Evolutionary conservation across 1,140 invertebrate genomes (phyloP), one percentile per base, ranked within the genome.

Genomic region (Heliothis subflexa): DNA sequence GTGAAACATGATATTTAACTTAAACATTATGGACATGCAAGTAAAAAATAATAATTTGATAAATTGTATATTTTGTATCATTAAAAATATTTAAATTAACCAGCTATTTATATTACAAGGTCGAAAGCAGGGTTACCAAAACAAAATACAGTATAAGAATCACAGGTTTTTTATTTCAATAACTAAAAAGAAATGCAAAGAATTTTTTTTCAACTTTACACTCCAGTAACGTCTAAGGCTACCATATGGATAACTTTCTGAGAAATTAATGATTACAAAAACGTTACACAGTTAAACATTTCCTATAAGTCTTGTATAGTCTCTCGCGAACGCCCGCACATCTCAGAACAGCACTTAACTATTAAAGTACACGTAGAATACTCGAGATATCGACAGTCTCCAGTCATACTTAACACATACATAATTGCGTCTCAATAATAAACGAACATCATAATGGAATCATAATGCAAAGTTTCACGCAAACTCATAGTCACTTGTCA

Each of bases 101-200:
- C 61, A 64, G 61, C 61, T 64, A 47, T 64, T 47, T 64, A 64
- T 64, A 64, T 64, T 64, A 64, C 61, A 64, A 64, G 61, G 61
- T 64, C 16, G 33, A 64, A 64, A 64, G 61, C 61, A 64, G 61
- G 61, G 61, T 47, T 47, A 10, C 59, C 28, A 62, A 80, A 78
- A 78, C 73, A 83, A 83, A 78, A 83, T 72, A 78, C 70, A 64
- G 75, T 73, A 85, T 91, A 93, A 89, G 91, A 94, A 94, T 94
- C 93, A 94, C 93, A 94, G 91, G 87, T 91, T 92, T 92, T 92
- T 80, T 91, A 89, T 91, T 93, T 92, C 85, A 87, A 86, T 93
- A 94, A 92, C 91, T 94, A 93, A 92, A 93, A 88, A 90, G 92
- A 94, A 94, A 94, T 94, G 93, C 91, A 93, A 93, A 94, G 91